A percentile compares a stretch with the other conserved stretches of the same genome.
Evolutionary conservation across 1,140 invertebrate species (phyloP).

Genomic region (Tetramorium parvispinum): DNA sequence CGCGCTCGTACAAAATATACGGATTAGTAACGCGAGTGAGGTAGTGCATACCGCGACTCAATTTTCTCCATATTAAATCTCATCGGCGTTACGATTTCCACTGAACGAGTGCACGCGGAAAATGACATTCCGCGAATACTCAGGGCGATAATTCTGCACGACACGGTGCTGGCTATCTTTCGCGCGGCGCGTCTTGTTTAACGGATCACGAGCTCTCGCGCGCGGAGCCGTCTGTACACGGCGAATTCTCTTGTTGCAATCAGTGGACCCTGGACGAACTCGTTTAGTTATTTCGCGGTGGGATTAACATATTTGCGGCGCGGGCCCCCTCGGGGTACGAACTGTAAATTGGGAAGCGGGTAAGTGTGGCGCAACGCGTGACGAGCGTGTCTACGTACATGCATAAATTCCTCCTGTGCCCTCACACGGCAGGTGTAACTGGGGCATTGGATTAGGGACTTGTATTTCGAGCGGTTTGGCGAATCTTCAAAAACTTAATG

Average conservation of each 20-base stretch:
- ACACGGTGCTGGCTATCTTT: conserved; percentile 34
- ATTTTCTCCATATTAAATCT: conserved; percentile 38
- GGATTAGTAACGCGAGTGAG: not conserved
- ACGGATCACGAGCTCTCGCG: conserved; percentile 34
- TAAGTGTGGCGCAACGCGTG: conserved; percentile 31
- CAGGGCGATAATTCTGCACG: conserved; percentile 34
- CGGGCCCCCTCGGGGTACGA: conserved; percentile 72
- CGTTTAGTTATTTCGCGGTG: conserved; percentile 76
- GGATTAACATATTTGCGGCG: conserved; percentile 79
- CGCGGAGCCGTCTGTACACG: not conserved
- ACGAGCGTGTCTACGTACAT: conserved; percentile 11
- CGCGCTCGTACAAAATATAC: not conserved
- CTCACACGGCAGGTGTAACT: not conserved
- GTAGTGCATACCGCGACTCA: not conserved
- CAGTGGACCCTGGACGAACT: conserved; percentile 76
- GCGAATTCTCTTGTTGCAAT: conserved; percentile 61
- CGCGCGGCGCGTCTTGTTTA: conserved; percentile 50
- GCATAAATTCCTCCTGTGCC: conserved; percentile 37
- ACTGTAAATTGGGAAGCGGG: conserved; percentile 74
- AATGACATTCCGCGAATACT: conserved; percentile 66
- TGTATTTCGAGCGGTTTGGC: not conserved
- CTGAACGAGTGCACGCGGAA: conserved; percentile 50
- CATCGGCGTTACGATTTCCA: conserved; percentile 14
- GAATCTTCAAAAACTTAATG: not conserved
- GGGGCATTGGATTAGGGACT: not conserved